Evolutionary conservation across 2,888 invertebrate genomes (phyloP).

Genomic region (Ichneumoninae sp.): DNA sequence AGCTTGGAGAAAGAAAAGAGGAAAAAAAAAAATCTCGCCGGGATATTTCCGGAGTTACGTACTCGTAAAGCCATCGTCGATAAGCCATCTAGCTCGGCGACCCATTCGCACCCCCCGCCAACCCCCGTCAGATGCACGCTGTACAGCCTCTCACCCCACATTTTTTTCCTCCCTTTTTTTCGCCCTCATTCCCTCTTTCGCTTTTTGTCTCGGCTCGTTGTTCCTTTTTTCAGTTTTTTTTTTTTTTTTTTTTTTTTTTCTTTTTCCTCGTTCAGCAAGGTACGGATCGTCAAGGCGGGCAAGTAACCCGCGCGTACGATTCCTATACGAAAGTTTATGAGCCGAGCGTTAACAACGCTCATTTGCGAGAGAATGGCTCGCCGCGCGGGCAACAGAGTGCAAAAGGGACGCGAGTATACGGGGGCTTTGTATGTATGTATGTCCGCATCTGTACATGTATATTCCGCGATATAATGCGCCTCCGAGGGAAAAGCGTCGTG

Average conservation of each 20-base stretch:
- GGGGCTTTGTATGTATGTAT: background rate
- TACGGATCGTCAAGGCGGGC: slow-evolving; percentile 6
- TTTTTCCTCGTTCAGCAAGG: background rate
- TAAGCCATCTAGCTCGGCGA: slow-evolving; percentile 70
- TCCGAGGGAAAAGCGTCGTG: slow-evolving; percentile 3
- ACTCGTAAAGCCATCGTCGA: slow-evolving; percentile 70
- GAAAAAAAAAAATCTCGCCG: slow-evolving; percentile 35
- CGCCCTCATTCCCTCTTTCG: slow-evolving; percentile 34
- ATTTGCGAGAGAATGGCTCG: slow-evolving; percentile 45
- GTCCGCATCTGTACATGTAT: background rate
- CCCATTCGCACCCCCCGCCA: slow-evolving; percentile 67
- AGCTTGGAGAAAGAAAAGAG: background rate
- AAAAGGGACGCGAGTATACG: slow-evolving; percentile 3
- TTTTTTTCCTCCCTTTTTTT: slow-evolving; percentile 24
- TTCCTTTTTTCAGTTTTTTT: slow-evolving; percentile 24
- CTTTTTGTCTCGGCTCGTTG: slow-evolving; percentile 13
- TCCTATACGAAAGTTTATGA: slow-evolving; percentile 42
- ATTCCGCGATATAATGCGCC: slow-evolving; percentile 2
- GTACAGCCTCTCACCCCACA: background rate
- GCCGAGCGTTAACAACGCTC: slow-evolving; percentile 38
- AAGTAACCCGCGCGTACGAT: slow-evolving; percentile 19
- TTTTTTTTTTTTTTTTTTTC: slow-evolving; percentile 5
- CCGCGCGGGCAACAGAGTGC: slow-evolving; percentile 19
- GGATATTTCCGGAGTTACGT: slow-evolving; percentile 65
- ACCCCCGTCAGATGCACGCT: slow-evolving; percentile 52